Evolutionary conservation across 2,113 vertebrate species (phyloP).

Genomic region (Triplophysa dalaica): DNA sequence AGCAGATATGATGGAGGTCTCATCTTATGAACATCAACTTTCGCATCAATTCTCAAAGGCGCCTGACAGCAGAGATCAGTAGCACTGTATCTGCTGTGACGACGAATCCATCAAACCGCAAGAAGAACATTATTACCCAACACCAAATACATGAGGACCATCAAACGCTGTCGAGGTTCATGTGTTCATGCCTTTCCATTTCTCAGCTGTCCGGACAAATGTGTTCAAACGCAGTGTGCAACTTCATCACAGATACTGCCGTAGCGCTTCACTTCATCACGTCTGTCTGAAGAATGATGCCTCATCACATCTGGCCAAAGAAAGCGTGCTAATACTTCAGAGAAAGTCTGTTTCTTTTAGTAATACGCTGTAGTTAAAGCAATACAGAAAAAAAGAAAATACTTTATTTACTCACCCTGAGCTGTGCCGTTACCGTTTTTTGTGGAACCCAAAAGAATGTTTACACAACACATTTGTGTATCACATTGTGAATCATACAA

Average conservation of each 20-base stretch:
- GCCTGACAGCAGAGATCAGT: conserved; percentile 1
- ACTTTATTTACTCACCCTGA: neutral
- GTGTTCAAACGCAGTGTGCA: neutral
- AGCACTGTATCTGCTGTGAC: conserved; percentile 2
- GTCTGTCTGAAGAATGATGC: neutral
- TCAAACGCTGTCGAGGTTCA: conserved; percentile 2
- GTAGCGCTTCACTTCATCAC: neutral
- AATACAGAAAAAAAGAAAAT: neutral
- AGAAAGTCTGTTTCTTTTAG: neutral
- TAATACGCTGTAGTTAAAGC: no score
- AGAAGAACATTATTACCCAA: neutral
- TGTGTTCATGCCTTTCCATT: neutral
- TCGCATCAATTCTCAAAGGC: neutral
- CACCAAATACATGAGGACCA: neutral
- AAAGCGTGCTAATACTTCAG: conserved; percentile 1
- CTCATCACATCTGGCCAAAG: neutral
- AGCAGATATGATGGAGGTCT: conserved; percentile 56
- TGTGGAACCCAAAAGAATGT: neutral
- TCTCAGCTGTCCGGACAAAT: conserved; percentile 37
- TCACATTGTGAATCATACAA: no score
- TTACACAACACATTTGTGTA: no score
- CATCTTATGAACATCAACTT: conserved; percentile 36
- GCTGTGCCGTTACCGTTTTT: neutral
- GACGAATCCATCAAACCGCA: neutral
- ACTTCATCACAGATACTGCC: neutral